phyloP scores from a whole-genome alignment of 2,113 vertebrate genomes.

The Acrocephalus arundinaceus region DNA sequence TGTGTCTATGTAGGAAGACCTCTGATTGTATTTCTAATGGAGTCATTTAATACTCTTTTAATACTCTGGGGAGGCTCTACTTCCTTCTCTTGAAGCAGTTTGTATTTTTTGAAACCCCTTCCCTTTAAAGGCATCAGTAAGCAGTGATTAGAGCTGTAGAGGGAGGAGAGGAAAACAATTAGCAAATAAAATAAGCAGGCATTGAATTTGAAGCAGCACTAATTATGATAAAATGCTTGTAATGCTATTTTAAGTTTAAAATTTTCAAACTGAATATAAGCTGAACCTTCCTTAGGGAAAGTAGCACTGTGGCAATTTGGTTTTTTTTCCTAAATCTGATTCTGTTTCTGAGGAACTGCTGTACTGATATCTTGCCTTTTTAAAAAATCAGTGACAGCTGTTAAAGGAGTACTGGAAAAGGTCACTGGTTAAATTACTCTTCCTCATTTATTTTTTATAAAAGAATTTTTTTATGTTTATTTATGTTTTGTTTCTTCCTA shows the following conservation, averaged over 20 bases:
- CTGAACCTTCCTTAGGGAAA: neutral
- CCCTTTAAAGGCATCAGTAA: slow-evolving; percentile 58
- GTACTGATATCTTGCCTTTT: neutral
- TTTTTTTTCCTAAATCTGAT: neutral
- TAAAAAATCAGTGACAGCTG: neutral
- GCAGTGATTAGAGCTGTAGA: slow-evolving; percentile 66
- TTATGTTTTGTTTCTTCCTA: neutral
- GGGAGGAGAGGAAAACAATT: neutral
- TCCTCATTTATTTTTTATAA: neutral
- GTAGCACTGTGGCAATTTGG: neutral
- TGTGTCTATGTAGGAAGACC: neutral
- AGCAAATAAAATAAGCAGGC: rapidly evolving
- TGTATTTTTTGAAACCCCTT: slow-evolving; percentile 69
- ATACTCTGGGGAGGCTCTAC: slow-evolving; percentile 45
- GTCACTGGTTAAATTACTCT: neutral
- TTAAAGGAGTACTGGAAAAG: neutral
- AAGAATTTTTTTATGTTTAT: neutral
- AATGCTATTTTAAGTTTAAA: neutral
- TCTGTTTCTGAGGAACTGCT: neutral
- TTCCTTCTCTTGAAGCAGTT: slow-evolving; percentile 57
- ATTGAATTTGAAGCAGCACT: neutral
- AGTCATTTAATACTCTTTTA: neutral
- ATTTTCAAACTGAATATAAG: neutral
- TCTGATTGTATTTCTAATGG: neutral
- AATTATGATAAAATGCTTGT: neutral